Evolutionary conservation across 2,888 invertebrate species (phyloP).

Genomic region (Tupiocoris notatus): DNA sequence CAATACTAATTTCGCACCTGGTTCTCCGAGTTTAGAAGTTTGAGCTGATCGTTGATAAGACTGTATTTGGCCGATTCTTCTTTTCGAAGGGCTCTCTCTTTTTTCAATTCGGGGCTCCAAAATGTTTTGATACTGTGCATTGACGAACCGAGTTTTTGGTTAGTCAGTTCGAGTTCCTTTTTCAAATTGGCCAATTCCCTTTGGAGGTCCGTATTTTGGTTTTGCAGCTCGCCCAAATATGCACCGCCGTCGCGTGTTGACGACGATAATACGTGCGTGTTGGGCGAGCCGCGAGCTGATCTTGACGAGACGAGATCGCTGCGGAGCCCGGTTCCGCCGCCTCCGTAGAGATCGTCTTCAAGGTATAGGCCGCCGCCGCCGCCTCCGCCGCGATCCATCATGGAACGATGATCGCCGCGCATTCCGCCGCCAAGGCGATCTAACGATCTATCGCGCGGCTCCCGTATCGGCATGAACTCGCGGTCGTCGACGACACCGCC

Average conservation of each 20-base stretch:
- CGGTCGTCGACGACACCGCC: constrained; percentile 63
- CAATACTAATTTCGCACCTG: too few relatives aligned
- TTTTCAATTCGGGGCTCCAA: constrained; percentile 99
- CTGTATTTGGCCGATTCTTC: constrained; percentile 97
- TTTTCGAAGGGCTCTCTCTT: constrained; percentile 92
- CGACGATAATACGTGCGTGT: constrained; percentile 60
- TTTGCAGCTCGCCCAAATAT: constrained; percentile 83
- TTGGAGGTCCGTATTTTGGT: constrained; percentile 92
- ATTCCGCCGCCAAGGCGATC: constrained; percentile 58
- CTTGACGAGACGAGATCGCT: constrained; percentile 7
- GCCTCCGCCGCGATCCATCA: not conserved
- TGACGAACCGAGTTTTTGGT: constrained; percentile 95
- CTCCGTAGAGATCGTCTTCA: constrained; percentile 67
- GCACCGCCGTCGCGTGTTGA: constrained; percentile 57
- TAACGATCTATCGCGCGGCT: constrained; percentile 67
- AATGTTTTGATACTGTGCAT: constrained; percentile 99
- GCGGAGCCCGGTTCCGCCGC: constrained; percentile 21
- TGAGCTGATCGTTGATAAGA: constrained; percentile 93
- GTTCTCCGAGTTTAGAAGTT: constrained; percentile 92
- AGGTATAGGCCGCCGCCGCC: constrained; percentile 66
- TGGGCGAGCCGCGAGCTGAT: constrained; percentile 70
- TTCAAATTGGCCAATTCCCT: constrained; percentile 87
- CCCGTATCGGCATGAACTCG: constrained; percentile 82
- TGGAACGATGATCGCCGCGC: constrained; percentile 55
- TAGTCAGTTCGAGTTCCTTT: constrained; percentile 91